Evolutionary conservation across 2,888 invertebrate species (phyloP), one percentile per base, ranked within the genome.

Genomic region (Cenopis cana): DNA sequence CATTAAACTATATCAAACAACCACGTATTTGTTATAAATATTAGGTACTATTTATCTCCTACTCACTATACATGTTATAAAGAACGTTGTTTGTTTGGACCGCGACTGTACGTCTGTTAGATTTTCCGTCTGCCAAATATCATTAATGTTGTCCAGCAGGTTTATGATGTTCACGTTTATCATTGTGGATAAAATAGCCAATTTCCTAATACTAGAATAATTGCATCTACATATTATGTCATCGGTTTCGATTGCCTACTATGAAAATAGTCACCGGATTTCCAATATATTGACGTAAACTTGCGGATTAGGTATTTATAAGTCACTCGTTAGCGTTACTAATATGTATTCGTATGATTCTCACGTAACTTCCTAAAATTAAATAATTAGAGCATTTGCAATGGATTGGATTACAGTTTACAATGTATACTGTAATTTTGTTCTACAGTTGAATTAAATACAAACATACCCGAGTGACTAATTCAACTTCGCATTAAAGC

Each of bases 401-500:
- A 17, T n/a, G 14, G 38, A 38, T 20, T n/a, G 14, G 38, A 38
- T n/a, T n/a, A n/a, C n/a, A n/a, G n/a, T n/a, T 20, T 52, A 57
- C 65, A 60, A 33, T 57, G 65, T 66, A 57, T 11, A 52, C 54
- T 61, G 24, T 24, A 24, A 68, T 61, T 62, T 61, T 68, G 38
- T 68, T 50, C 20, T 36, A 66, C 52, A 55, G 59, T 66, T 55
- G 24, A 50, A 66, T 67, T 33, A 33, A 50, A 73, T 69, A 69
- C 60, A 69, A 66, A 69, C 29, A 20, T 20, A 60, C 17, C 3
- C 20, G 46, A 67, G 57, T 72, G 73, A 78, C 78, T 80, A 76
- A 78, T 79, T 77, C 79, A 75, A 75, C 77, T 76, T 74, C 77
- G 76, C 86, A 88, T 88, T 83, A 83, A 81, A 82, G 82, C 85